A percentile compares a stretch with the other conserved stretches of the same genome.
phyloP scores from a whole-genome alignment of 2,113 vertebrate genomes.

The Crotalus viridis region DNA sequence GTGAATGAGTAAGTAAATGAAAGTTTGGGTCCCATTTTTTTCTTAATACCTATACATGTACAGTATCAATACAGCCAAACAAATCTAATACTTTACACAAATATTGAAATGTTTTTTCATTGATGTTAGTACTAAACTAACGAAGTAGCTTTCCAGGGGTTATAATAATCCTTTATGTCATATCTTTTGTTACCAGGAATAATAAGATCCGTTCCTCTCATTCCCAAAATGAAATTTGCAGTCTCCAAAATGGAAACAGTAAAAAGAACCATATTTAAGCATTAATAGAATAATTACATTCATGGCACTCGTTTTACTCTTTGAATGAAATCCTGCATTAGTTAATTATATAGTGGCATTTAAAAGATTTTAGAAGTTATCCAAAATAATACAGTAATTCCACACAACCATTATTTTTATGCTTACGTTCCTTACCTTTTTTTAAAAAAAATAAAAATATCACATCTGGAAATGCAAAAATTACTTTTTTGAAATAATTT shows the following conservation, averaged over 20 bases:
- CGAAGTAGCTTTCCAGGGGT: background rate
- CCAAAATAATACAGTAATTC: conserved; percentile 3
- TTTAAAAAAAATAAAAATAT: background rate
- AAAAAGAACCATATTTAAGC: background rate
- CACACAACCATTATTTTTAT: background rate
- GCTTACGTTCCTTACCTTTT: background rate
- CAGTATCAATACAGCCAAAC: background rate
- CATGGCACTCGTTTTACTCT: background rate
- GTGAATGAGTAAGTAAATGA: background rate
- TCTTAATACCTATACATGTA: background rate
- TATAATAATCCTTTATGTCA: background rate
- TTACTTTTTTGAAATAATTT: conserved; percentile 22
- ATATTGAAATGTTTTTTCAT: background rate
- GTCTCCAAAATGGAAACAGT: background rate
- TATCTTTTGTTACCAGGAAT: background rate
- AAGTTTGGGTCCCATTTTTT: background rate
- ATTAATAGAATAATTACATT: background rate
- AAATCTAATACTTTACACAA: background rate
- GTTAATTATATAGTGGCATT: conserved; percentile 8
- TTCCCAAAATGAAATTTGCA: background rate
- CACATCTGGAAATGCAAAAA: conserved; percentile 18
- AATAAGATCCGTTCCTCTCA: background rate
- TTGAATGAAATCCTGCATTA: conserved; percentile 2
- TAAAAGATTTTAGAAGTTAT: conserved; percentile 9
- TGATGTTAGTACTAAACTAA: background rate